Percentiles rank a stretch among this genome's conserved stretches.
phyloP scores from a whole-genome alignment of 2,888 invertebrate species.

The Gnatocerus cornutus region DNA sequence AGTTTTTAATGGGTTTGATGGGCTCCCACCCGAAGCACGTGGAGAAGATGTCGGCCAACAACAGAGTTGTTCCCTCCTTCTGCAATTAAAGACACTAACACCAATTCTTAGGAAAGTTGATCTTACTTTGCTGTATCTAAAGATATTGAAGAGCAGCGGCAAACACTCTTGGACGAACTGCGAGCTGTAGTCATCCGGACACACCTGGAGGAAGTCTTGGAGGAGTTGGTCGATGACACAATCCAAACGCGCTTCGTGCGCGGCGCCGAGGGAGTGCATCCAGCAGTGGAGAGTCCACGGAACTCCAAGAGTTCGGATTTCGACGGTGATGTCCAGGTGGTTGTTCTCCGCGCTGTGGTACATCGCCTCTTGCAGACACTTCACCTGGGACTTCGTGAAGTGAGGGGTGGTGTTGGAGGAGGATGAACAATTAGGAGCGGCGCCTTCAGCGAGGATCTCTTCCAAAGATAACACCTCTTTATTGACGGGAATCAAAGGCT shows the following conservation, averaged over 20 bases:
- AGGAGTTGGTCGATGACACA: constrained; percentile 90
- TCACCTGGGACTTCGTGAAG: constrained; percentile 87
- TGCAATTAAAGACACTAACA: constrained; percentile 64
- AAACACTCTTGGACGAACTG: constrained; percentile 93
- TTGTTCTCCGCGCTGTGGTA: constrained; percentile 95
- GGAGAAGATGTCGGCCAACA: constrained; percentile 91
- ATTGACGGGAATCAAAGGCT: constrained; percentile 79
- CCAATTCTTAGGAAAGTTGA: background rate
- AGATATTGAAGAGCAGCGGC: constrained; percentile 91
- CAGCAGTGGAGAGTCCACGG: constrained; percentile 95
- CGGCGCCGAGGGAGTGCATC: constrained; percentile 91
- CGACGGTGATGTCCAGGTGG: constrained; percentile 91
- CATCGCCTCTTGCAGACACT: constrained; percentile 93
- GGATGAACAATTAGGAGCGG: constrained; percentile 35
- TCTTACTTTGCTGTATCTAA: constrained; percentile 89
- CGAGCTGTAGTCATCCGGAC: constrained; percentile 90
- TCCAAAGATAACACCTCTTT: constrained; percentile 88
- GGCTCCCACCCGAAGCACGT: constrained; percentile 92
- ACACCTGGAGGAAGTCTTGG: constrained; percentile 92
- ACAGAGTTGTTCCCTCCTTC: constrained; percentile 91
- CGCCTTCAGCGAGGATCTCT: constrained; percentile 89
- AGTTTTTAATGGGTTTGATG: constrained; percentile 84
- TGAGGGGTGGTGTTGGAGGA: constrained; percentile 68
- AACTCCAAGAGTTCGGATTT: constrained; percentile 88
- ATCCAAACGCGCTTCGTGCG: constrained; percentile 88